Conservation (phyloP, 2,888 invertebrate species). For the Strigamia transsilvanica region DNA sequence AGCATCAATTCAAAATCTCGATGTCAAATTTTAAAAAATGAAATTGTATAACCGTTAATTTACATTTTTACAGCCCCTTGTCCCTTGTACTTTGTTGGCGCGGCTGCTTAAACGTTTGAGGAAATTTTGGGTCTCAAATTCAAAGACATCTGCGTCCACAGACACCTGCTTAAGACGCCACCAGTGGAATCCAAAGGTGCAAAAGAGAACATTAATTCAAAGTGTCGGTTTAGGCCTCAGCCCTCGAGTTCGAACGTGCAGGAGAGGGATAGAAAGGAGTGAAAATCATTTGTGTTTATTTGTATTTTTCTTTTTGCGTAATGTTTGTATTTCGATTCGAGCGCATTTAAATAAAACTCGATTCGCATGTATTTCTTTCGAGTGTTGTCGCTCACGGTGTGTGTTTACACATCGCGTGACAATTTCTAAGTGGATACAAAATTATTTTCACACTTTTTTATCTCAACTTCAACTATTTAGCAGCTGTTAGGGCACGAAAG, state of each 20-base stretch:
- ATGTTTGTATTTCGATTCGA: not conserved
- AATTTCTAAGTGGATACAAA: conserved; percentile 35
- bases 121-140: conserved; percentile 26
- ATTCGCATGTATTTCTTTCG: not conserved
- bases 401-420: conserved; percentile 26
- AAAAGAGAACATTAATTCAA: not conserved
- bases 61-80: not conserved
- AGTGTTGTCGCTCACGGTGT: not conserved
- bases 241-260: too few relatives aligned
- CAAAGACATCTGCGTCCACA: conserved; percentile 5
- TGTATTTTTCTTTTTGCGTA: not conserved
- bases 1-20: not conserved
- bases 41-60: not conserved
- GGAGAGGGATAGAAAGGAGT: not conserved
- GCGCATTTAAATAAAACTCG: not conserved
- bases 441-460: conserved; percentile 21
- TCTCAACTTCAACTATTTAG: conserved; percentile 13
- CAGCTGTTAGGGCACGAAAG: conserved; percentile 38
- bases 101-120: conserved; percentile 35
- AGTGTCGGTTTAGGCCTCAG: not conserved
- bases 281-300: not conserved
- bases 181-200: not conserved
- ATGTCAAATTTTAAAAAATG: too few relatives aligned
- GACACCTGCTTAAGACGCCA: conserved; percentile 23
- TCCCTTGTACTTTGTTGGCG: not conserved